phyloP scores from a whole-genome alignment of 2,888 invertebrate species.

The Tridacna crocea region DNA sequence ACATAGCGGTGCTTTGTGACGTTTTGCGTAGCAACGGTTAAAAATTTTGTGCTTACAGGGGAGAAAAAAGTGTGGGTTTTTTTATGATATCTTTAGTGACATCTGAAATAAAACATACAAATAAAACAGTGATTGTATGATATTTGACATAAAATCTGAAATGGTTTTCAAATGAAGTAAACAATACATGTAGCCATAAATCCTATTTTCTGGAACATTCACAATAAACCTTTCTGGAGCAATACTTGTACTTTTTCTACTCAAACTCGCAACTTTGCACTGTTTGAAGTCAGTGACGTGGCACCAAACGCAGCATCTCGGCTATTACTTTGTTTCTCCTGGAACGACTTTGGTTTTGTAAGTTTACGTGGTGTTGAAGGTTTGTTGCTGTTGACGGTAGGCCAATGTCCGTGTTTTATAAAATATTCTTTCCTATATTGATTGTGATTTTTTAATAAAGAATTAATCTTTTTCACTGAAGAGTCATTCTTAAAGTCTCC shows the following conservation, averaged over 20 bases:
- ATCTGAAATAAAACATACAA: too few relatives aligned
- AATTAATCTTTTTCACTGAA: constrained; percentile 4
- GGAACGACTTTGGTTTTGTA: not conserved
- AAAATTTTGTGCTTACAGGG: too few relatives aligned
- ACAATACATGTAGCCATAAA: too few relatives aligned
- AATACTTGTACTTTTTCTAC: not conserved
- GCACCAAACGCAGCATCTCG: constrained; percentile 6
- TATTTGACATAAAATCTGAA: too few relatives aligned
- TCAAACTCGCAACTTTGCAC: constrained; percentile 19
- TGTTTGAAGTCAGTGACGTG: not conserved
- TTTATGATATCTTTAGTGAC: too few relatives aligned
- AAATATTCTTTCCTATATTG: constrained; percentile 54
- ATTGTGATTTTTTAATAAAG: constrained; percentile 10
- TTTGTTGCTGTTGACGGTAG: constrained; percentile 22
- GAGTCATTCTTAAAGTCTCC: not conserved
- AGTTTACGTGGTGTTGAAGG: constrained; percentile 1
- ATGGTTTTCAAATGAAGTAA: too few relatives aligned
- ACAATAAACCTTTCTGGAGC: too few relatives aligned
- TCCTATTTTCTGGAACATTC: too few relatives aligned
- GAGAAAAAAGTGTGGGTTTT: too few relatives aligned
- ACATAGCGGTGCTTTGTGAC: too few relatives aligned
- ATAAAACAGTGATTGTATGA: too few relatives aligned
- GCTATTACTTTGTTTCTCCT: not conserved
- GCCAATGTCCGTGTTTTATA: constrained; percentile 56
- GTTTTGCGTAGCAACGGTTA: too few relatives aligned